Percentiles rank a stretch among this genome's conserved stretches.
Evolutionary conservation across 30 jellyfish, hydroid and myxozoan genomes (phyloP).

Genomic region (Mastigias papua): DNA sequence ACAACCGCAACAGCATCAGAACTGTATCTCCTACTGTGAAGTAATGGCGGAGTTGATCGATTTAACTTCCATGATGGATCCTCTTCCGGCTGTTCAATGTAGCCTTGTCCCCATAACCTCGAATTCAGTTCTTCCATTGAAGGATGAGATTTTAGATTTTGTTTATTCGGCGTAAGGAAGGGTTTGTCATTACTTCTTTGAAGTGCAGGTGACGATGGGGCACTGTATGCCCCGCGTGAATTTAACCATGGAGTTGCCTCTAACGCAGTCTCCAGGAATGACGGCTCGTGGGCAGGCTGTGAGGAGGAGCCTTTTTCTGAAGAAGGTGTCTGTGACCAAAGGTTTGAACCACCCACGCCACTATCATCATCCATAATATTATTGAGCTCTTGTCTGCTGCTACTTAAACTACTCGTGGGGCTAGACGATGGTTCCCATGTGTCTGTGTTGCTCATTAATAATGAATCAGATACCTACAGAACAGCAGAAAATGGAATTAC

Average conservation of each 20-base stretch:
- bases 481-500: neutral
- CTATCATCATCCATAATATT: conserved; percentile 93
- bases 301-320: conserved; percentile 82
- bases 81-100: conserved; percentile 47
- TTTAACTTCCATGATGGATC: conserved; percentile 59
- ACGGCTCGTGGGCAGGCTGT: conserved; percentile 71
- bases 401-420: conserved; percentile 99
- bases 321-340: conserved; percentile 88
- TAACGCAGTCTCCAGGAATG: conserved; percentile 81
- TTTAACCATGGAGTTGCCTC: conserved; percentile 93
- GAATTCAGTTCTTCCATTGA: conserved; percentile 93
- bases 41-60: conserved; percentile 76
- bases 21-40: conserved; percentile 66
- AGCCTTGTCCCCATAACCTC: conserved; percentile 76
- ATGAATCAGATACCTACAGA: conserved; percentile 68
- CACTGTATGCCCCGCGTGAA: conserved; percentile 99
- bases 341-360: conserved; percentile 90
- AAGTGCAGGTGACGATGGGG: conserved; percentile 99
- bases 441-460: conserved; percentile 74
- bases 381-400: conserved; percentile 97
- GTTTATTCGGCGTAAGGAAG: conserved; percentile 75
- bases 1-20: conserved; percentile 71
- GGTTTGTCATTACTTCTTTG: conserved; percentile 80
- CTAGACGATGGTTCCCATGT: conserved; percentile 97
- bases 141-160: conserved; percentile 90